A percentile compares a stretch with the other conserved stretches of the same genome.
phyloP scores from a whole-genome alignment of 2,113 vertebrate species.

The Coryphaenoides rupestris region DNA sequence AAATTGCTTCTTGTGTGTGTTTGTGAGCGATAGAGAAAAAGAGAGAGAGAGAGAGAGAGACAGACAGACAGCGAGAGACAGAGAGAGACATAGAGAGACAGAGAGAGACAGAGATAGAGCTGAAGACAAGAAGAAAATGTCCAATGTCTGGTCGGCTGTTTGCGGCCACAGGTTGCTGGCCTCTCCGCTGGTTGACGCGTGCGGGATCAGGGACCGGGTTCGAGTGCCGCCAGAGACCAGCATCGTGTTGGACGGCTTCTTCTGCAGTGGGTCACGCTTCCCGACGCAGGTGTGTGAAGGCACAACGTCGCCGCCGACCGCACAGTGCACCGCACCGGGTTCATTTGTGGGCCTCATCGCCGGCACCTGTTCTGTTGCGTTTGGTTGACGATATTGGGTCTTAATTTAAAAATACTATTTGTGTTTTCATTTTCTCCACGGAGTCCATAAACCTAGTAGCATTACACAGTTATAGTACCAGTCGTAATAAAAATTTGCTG shows the following conservation, averaged over 20 bases:
- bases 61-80: too few species aligned
- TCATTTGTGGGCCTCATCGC: too few species aligned
- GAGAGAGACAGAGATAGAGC: neutral
- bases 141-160: neutral
- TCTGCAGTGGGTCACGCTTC: constrained; percentile 64
- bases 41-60: too few species aligned
- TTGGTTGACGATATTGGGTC: too few species aligned
- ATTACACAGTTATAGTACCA: too few species aligned
- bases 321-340: neutral
- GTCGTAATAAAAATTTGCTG: too few species aligned
- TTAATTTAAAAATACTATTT: too few species aligned
- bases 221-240: constrained; percentile 72
- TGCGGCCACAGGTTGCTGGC: constrained; percentile 76
- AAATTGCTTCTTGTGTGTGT: constrained; percentile 3
- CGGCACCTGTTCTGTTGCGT: neutral
- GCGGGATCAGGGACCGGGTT: constrained; percentile 74
- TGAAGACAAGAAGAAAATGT: neutral
- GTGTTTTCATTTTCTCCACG: too few species aligned
- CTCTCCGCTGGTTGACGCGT: constrained; percentile 74
- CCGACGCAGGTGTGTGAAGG: constrained; percentile 77
- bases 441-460: too few species aligned
- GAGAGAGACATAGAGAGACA: neutral
- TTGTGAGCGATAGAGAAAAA: too few species aligned
- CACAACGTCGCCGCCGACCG: neutral
- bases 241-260: constrained; percentile 79